phyloP scores from a whole-genome alignment of 1,140 invertebrate genomes.

The Piezodorus guildinii region DNA sequence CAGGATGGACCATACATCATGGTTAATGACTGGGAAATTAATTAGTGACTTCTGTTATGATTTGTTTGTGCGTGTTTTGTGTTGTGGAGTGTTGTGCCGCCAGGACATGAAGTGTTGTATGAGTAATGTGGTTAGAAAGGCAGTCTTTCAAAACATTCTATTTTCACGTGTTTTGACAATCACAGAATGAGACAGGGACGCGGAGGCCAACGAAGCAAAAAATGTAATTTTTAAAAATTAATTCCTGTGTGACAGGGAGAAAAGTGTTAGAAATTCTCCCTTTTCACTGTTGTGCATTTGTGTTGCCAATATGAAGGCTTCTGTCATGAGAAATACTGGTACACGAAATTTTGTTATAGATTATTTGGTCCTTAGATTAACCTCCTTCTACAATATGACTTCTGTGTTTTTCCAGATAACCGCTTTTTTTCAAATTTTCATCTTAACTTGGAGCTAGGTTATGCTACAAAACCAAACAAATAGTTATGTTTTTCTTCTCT shows the following conservation, averaged over 20 bases:
- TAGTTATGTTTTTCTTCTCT: not conserved
- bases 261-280: slow-evolving; percentile 14
- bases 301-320: slow-evolving; percentile 22
- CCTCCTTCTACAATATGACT: slow-evolving; percentile 13
- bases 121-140: slow-evolving; percentile 30
- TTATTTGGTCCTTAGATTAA: slow-evolving; percentile 15
- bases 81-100: slow-evolving; percentile 28
- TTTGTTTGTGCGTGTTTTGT: slow-evolving; percentile 22
- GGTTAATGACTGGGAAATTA: slow-evolving; percentile 24
- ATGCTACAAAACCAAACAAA: slow-evolving; percentile 13
- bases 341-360: slow-evolving; percentile 20
- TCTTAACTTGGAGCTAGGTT: slow-evolving; percentile 12
- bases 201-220: slow-evolving; percentile 38
- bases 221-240: slow-evolving; percentile 35
- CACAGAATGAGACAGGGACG: slow-evolving; percentile 41
- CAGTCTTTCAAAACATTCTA: slow-evolving; percentile 31
- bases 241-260: slow-evolving; percentile 22
- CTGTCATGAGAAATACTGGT: slow-evolving; percentile 23
- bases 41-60: slow-evolving; percentile 21
- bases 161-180: slow-evolving; percentile 32
- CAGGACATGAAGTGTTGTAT: slow-evolving; percentile 28
- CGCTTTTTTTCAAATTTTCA: slow-evolving; percentile 7
- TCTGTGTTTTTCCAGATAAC: slow-evolving; percentile 11
- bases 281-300: slow-evolving; percentile 17
- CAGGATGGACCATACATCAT: slow-evolving; percentile 28